These are phyloP conservation scores for Apolygus lucorum DNA, from an alignment of 1,140 invertebrate genomes.

Conservation along the genomic window DNA sequence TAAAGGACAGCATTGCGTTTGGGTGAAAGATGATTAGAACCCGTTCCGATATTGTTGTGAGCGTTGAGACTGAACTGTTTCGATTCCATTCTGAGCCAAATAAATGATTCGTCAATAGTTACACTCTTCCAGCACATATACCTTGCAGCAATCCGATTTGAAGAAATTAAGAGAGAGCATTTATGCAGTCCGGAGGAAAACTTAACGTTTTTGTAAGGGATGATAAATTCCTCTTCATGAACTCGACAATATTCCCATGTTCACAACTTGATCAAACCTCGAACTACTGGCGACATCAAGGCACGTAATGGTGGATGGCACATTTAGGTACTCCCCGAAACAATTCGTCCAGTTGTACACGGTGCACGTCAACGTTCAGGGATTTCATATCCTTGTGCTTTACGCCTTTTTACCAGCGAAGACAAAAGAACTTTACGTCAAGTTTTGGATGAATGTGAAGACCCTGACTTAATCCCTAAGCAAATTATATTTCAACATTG, in stretches of 20 bases:
- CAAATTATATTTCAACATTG: not conserved
- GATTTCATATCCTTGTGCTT: not conserved
- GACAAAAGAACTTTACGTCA: not conserved
- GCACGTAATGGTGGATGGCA: not conserved
- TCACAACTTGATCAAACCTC: not conserved
- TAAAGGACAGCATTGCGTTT: no score
- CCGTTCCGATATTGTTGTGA: no score
- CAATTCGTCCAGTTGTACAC: not conserved
- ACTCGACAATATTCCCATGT: not conserved
- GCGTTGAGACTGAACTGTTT: no score
- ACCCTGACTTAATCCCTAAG: not conserved
- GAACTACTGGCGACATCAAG: not conserved
- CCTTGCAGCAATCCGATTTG: no score
- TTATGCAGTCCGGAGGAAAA: no score
- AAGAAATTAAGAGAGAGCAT: no score
- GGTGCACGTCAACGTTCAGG: not conserved
- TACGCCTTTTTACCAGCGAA: conserved; percentile 6
- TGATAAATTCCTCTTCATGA: no score
- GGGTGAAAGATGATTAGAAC: no score
- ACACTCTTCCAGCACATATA: no score
- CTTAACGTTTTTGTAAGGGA: no score
- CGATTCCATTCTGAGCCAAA: no score
- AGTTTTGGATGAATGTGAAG: not conserved
- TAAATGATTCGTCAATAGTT: no score
- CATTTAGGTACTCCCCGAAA: not conserved